Evolutionary conservation across 2,113 vertebrate species (phyloP), one percentile per base, ranked within the genome.

Genomic region (Sitta europaea): DNA sequence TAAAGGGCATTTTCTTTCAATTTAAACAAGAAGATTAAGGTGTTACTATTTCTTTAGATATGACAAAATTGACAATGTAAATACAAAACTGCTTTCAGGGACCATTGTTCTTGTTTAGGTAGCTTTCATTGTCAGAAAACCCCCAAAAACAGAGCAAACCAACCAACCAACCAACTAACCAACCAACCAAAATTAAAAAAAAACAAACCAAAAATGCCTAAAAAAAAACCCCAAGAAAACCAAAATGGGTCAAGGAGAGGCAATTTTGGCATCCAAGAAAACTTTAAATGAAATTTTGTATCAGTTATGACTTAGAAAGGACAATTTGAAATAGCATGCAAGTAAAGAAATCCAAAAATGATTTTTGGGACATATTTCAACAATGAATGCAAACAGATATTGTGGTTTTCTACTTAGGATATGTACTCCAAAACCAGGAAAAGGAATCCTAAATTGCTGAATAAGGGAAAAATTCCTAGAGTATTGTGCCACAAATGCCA

Each of bases 271-370:
- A 4, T 19, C 15, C 23, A 58, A 63, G 61, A n/a, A 23, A 50
- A 24, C 9, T 95, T 95, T 68, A 65, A 88, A 84, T 92, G 3
- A 73, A 57, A 43, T 76, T 91, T 96, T 74, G 12, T 76, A 65
- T 61, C 15, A 81, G 10, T 48, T 74, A 23, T 70, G 19, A 7
- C 24, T 53, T 38, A 66, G 42, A 95, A 96, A 71, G 31, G 35
- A 19, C 38, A 82, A 90, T 94, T 84, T 91, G 68, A 97, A 96
- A 94, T 74, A 43, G 45, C 51, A 17, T 63, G 67, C 31, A 40
- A 92, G 57, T 35, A 90, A 91, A 59, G 8, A 48, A 31, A 12
- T 88, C 22, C 5, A 75, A 85, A 85, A 89, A n/a, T n/a, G n/a
- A n/a, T n/a, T n/a, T n/a, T n/a, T n/a, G n/a, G n/a, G n/a, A n/a